phyloP scores from a whole-genome alignment of 2,888 invertebrate species.

The Netelia inedita region DNA sequence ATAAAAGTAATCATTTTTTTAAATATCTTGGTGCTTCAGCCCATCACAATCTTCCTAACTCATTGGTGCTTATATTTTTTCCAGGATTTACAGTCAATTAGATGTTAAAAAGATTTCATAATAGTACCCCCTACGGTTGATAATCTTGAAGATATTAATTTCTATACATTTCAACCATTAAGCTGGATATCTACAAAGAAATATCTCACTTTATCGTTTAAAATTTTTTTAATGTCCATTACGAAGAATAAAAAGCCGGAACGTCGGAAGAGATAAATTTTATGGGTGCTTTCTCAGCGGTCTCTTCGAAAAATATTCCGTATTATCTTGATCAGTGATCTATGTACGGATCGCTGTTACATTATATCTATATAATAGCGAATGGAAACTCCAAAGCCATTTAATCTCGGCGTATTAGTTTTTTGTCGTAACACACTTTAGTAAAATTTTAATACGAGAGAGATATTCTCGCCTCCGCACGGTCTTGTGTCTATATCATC shows the following conservation, averaged over 20 bases:
- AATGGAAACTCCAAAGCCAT: conserved; percentile 38
- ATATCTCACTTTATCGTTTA: neutral
- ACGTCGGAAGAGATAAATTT: conserved; percentile 19
- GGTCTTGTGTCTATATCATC: conserved; percentile 34
- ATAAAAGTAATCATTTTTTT: no score
- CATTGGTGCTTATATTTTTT: no score
- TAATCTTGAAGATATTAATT: no score
- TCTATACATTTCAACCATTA: no score
- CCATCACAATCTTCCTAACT: no score
- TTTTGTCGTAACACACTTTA: neutral
- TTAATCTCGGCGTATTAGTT: conserved; percentile 30
- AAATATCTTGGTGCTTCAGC: no score
- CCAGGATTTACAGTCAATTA: no score
- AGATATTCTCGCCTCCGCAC: conserved; percentile 43
- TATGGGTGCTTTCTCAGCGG: conserved; percentile 19
- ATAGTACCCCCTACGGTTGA: no score
- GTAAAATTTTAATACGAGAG: conserved; percentile 4
- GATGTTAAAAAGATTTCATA: no score
- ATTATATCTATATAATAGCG: conserved; percentile 17
- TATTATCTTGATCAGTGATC: conserved; percentile 49
- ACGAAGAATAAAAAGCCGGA: neutral
- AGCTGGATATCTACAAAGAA: neutral
- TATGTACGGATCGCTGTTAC: neutral
- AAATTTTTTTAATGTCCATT: conserved; percentile 8
- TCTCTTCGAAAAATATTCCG: conserved; percentile 34